These are phyloP conservation scores for Fregetta grallaria DNA, from an alignment of 2,113 vertebrate species.

Conservation along the genomic window DNA sequence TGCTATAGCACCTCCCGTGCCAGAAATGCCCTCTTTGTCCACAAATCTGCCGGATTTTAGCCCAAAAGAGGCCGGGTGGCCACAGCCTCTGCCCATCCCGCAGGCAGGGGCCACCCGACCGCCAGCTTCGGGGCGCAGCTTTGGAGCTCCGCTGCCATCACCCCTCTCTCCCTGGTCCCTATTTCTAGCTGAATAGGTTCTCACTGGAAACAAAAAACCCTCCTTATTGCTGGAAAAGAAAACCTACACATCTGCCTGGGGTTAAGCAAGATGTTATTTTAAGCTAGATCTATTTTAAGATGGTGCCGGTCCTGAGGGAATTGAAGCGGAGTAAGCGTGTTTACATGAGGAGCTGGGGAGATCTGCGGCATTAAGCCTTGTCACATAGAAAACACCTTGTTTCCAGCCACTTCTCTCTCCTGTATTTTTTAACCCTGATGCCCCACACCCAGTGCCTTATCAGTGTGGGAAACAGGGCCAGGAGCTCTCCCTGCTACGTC, in stretches of 20 bases:
- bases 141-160: not conserved
- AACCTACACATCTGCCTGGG: not conserved
- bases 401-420: not conserved
- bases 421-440: not conserved
- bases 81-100: not conserved
- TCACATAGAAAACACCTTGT: not conserved
- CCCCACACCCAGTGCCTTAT: accelerated
- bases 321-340: not conserved
- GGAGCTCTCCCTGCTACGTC: not conserved
- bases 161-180: not conserved
- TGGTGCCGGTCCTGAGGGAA: not conserved
- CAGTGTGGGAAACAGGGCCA: accelerated
- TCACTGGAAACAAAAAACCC: not conserved
- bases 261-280: slow-evolving; percentile 8
- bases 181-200: not conserved
- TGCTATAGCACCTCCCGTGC: not conserved
- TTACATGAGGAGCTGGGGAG: not conserved
- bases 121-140: accelerated
- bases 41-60: not conserved
- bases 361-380: not conserved
- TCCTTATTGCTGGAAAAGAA: not conserved
- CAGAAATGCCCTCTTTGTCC: not conserved
- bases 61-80: not conserved
- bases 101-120: accelerated
- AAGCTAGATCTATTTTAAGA: slow-evolving; percentile 11